phyloP scores from a whole-genome alignment of 2,888 invertebrate genomes.

The Trissonchulus sp. region DNA sequence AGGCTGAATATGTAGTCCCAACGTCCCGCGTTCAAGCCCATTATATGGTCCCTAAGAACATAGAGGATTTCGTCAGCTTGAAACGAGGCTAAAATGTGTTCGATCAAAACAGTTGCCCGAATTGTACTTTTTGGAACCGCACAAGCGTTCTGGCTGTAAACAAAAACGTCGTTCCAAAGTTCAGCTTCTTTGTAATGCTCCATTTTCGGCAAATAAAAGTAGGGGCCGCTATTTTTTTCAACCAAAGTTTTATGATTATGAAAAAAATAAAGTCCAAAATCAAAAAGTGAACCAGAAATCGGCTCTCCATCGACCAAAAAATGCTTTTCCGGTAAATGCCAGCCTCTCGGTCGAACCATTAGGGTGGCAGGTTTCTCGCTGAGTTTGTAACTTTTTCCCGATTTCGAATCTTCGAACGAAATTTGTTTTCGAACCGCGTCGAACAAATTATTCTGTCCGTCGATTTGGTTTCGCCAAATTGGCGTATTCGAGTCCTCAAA shows the following conservation, averaged over 20 bases:
- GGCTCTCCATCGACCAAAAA: constrained; percentile 48
- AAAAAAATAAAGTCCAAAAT: constrained; percentile 65
- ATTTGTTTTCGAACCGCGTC: constrained; percentile 58
- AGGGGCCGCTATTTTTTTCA: constrained; percentile 62
- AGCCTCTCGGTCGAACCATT: constrained; percentile 66
- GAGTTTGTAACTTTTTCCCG: constrained; percentile 47
- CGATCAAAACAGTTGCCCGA: constrained; percentile 67
- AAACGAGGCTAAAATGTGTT: constrained; percentile 65
- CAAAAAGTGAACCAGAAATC: constrained; percentile 64
- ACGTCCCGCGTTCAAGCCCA: constrained; percentile 68
- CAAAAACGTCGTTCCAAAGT: constrained; percentile 67
- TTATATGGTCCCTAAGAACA: constrained; percentile 63
- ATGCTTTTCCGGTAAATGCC: constrained; percentile 65
- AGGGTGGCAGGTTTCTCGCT: constrained; percentile 60
- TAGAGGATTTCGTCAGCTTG: constrained; percentile 66
- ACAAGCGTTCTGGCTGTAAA: constrained; percentile 61
- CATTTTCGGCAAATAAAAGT: constrained; percentile 67
- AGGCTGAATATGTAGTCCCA: constrained; percentile 63
- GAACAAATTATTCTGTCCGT: constrained; percentile 62
- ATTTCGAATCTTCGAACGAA: constrained; percentile 43
- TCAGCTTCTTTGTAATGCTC: constrained; percentile 64
- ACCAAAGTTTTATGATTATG: constrained; percentile 61
- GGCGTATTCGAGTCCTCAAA: constrained; percentile 66
- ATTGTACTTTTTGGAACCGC: constrained; percentile 62
- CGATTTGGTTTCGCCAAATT: constrained; percentile 65